Evolutionary conservation across 2,888 invertebrate species (phyloP).

Genomic region (Asteroscopus sphinx): DNA sequence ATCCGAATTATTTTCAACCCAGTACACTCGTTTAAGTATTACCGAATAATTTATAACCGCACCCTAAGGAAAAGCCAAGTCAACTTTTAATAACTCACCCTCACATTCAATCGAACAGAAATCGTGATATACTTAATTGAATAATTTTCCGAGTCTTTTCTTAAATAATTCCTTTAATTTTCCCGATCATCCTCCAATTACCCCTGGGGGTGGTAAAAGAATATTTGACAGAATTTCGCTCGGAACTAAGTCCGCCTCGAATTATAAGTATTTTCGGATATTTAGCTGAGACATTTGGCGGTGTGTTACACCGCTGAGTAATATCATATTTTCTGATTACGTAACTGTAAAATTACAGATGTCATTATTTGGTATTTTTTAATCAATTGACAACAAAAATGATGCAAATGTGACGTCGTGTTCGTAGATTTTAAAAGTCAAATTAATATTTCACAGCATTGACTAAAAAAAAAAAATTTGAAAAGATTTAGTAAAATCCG

Average conservation of each 20-base stretch:
- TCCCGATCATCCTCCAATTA: constrained; percentile 45
- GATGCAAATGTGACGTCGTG: too few species aligned
- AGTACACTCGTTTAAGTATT: too few species aligned
- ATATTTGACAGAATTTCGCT: constrained; percentile 41
- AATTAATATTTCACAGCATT: too few species aligned
- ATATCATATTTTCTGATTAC: not conserved
- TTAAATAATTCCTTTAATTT: constrained; percentile 52
- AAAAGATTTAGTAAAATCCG: too few species aligned
- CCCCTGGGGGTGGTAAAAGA: constrained; percentile 41
- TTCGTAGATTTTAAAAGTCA: too few species aligned
- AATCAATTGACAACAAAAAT: too few species aligned
- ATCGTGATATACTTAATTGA: constrained; percentile 49
- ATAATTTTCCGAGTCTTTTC: constrained; percentile 47
- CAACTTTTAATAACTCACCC: not conserved
- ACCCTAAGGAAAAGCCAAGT: not conserved
- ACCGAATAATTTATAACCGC: too few species aligned
- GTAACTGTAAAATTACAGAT: too few species aligned
- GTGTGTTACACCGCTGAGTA: constrained; percentile 31
- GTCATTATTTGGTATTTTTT: too few species aligned
- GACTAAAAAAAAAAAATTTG: too few species aligned
- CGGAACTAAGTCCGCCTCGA: constrained; percentile 38
- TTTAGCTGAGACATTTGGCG: constrained; percentile 32
- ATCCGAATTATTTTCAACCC: too few species aligned
- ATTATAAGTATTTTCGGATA: constrained; percentile 52
- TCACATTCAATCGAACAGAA: constrained; percentile 30